Percentiles rank a stretch among this genome's conserved stretches.
Conservation (phyloP, 2,113 vertebrate species). For the Pluvialis apricaria region DNA sequence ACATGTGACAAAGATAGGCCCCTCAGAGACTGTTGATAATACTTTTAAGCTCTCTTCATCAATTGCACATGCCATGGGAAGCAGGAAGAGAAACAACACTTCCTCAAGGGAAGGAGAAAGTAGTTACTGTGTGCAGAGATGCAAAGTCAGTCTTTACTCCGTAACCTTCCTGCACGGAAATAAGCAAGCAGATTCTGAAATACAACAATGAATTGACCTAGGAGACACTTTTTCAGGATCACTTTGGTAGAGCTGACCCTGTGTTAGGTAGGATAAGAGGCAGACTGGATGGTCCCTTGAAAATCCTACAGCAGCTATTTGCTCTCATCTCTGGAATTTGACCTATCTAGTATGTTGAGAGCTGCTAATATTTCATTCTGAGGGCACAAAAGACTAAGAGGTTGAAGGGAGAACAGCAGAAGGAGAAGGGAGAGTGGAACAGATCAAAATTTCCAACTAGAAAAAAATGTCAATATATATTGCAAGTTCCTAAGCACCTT, state of each 20-base stretch:
- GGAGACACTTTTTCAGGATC: neutral
- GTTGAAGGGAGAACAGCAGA: no score
- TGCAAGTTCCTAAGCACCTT: neutral
- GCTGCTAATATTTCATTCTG: neutral
- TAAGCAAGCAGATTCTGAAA: neutral
- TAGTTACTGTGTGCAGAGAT: neutral
- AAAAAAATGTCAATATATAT: neutral
- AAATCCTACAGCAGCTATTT: neutral
- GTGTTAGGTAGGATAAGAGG: neutral
- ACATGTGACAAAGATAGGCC: neutral
- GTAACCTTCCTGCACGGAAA: neutral
- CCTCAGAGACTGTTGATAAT: neutral
- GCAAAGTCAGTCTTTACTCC: neutral
- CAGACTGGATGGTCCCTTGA: neutral
- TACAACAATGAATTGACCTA: neutral
- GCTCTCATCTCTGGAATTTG: neutral
- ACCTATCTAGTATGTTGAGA: neutral
- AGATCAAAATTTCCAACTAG: neutral
- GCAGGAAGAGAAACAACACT: neutral
- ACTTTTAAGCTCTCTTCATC: neutral
- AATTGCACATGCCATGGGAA: neutral
- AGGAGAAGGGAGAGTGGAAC: neutral
- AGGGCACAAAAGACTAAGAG: neutral
- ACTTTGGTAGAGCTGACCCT: neutral
- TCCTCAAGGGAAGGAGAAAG: neutral